Conservation (phyloP, 2,797 vertebrate genomes). For the Sparus aurata region DNA sequence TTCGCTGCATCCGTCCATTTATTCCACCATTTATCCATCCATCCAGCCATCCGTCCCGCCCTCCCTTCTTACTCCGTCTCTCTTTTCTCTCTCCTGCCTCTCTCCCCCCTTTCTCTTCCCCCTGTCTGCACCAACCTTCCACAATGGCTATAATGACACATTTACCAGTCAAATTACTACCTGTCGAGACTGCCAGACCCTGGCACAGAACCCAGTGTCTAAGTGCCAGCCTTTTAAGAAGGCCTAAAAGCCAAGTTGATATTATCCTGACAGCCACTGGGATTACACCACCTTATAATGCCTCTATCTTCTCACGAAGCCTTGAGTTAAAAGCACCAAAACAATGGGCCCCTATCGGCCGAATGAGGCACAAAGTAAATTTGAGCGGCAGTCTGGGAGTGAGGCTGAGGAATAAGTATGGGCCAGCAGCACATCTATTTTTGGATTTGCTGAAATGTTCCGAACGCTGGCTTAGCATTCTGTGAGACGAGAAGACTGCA, state of each 20-base stretch:
- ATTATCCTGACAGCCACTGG: slow-evolving; percentile 70
- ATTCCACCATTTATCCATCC: slow-evolving; percentile 38
- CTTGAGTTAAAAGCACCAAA: slow-evolving; percentile 61
- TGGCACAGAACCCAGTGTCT: slow-evolving; percentile 70
- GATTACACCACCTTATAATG: slow-evolving; percentile 60
- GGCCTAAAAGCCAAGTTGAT: slow-evolving; percentile 71
- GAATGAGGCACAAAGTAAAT: slow-evolving; percentile 46
- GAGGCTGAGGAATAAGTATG: slow-evolving; percentile 35
- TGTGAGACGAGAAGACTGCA: slow-evolving; percentile 55
- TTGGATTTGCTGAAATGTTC: slow-evolving; percentile 61
- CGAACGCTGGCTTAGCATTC: slow-evolving; percentile 37
- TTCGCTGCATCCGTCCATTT: slow-evolving; percentile 32
- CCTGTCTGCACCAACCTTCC: slow-evolving; percentile 66
- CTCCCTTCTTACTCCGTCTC: slow-evolving; percentile 19
- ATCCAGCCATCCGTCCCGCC: neutral
- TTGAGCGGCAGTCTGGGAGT: slow-evolving; percentile 42
- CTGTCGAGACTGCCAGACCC: slow-evolving; percentile 73
- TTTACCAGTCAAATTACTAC: slow-evolving; percentile 84
- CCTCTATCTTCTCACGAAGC: slow-evolving; percentile 56
- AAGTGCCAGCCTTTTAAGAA: slow-evolving; percentile 76
- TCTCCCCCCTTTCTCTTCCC: slow-evolving; percentile 36
- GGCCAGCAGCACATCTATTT: slow-evolving; percentile 59
- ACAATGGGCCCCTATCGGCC: slow-evolving; percentile 56
- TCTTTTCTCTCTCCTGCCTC: slow-evolving; percentile 10
- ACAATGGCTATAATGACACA: slow-evolving; percentile 83